phyloP scores from a whole-genome alignment of 2,113 vertebrate genomes.

The Pimephales promelas region DNA sequence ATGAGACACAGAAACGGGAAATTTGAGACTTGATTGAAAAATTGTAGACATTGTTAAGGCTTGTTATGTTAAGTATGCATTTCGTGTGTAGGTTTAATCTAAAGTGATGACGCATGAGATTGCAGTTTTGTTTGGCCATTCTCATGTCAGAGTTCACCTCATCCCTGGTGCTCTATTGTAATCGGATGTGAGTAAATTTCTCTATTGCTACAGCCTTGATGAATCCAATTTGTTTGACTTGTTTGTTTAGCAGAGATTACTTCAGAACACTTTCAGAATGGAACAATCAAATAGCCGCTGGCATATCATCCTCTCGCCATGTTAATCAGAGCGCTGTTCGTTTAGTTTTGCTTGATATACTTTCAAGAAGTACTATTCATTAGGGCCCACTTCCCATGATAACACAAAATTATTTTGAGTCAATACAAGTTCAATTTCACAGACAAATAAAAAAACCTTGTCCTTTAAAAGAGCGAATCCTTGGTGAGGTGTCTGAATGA shows the following conservation, averaged over 20 bases:
- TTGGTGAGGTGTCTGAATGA: neutral
- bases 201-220: constrained; percentile 7
- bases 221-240: constrained; percentile 2
- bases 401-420: constrained; percentile 1
- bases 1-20: neutral
- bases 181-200: neutral
- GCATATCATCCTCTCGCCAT: neutral
- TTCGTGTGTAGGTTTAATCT: neutral
- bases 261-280: constrained; percentile 13
- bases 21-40: neutral
- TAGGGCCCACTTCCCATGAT: neutral
- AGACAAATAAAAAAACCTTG: neutral
- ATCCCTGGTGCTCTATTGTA: neutral
- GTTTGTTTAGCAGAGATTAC: constrained; percentile 9
- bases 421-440: neutral
- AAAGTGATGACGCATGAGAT: neutral
- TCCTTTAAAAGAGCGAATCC: constrained; percentile 9
- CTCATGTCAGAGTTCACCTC: neutral
- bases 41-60: neutral
- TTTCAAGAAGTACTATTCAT: constrained; percentile 19
- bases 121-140: neutral
- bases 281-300: neutral
- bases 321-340: neutral
- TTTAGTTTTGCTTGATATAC: constrained; percentile 29
- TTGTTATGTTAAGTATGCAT: neutral